Base-by-base conservation (phyloP, 2,797 vertebrate species). In the Fringilla coelebs region DNA sequence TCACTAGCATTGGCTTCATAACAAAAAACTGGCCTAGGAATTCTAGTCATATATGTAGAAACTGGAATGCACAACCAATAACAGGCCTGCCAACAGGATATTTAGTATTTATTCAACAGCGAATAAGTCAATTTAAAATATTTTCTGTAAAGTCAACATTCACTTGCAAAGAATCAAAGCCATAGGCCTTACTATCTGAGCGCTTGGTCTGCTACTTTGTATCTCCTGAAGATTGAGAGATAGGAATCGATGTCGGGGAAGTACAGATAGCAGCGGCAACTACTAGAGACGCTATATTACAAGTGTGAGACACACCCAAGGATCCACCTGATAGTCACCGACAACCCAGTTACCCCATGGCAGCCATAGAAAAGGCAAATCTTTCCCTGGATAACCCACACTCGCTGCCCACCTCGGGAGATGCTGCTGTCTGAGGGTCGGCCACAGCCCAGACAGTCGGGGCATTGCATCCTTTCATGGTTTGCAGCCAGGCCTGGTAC, bases 241-340 rank as follows among this genome's bases (percentile, higher is more conserved):
- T 1, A 19, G 12, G 11, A 55, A 51, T 25, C 4, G 4, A 14
- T 1, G 36, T 9, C 12, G 7, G 1, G 4, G 17, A 46, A 61
- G n/a, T 2, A 45, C 3, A 43, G 22, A 7, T 0, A 17, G 48
- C 51, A 43, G 29, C 36, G 24, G 11, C 40, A 11, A 1, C 13
- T n/a, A 17, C 2, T 13, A 2, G 24, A 52, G 25, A 10, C 0
- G 3, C 22, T 43, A 1, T 15, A 13, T 13, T 8, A 25, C 17
- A 24, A 25, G 18, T 0, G 1, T 7, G 18, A 16, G 12, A 25
- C 13, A 7, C 18, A 22, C 51, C 34, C 46, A 34, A 9, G 72
- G 26, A 12, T 3, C 36, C 55, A 11, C 6, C 22, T 1, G 11
- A 25, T 0, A 14, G 16, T 6, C 66, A 68, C 24, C 0, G 0